Base-by-base conservation (phyloP, 2,888 invertebrate genomes). In the Caenorhabditis doughertyi region DNA sequence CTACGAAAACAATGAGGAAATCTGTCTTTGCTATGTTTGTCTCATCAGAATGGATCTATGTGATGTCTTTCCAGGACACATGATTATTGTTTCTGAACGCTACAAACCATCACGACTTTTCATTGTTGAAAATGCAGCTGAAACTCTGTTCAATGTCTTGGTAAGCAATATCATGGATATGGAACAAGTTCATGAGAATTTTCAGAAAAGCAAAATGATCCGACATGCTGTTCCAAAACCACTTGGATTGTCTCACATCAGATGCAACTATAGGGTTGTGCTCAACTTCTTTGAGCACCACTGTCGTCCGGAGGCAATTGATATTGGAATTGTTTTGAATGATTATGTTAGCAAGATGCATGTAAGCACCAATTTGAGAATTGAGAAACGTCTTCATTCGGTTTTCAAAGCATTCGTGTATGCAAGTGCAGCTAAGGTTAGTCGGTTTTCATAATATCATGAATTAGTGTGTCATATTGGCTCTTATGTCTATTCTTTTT, bases 1-100 rank as follows among this genome's bases (percentile, higher is more conserved):
- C 25, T 51, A 67, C 23, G 16, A 35, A 25, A 23, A 51, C 21
- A n/a, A 39, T 13, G 39, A 67, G 21, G n/a, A 49, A 4, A 21
- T 21, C 2, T 67, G 67, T 35, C 39, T 67, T n/a, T 67, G 67
- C 39, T 53, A 67, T 25, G 25, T 39, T 8, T 67, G 67, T n/a
- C 39, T 67, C 9, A 35, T 53, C 51, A 25, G 51, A 7, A n/a
- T 23, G 3, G 53, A 67, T 32, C 21, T 67, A n/a, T 8, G 21
- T 25, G 9, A n/a, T 21, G 3, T 11, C 5, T 13, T 53, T 23
- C 67, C 67, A 21, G 29, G 51, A 2, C 29, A 35, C 8, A 51
- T 35, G 27, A 47, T 47, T 7, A 16, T 27, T 3, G 18, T 47
- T 1, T 7, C 62, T 16, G 29, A 64, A 58, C 16, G 29, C 25